Evolutionary conservation across 2,797 vertebrate genomes (phyloP), one percentile per base, ranked within the genome.

Genomic region (Scleropages formosus): DNA sequence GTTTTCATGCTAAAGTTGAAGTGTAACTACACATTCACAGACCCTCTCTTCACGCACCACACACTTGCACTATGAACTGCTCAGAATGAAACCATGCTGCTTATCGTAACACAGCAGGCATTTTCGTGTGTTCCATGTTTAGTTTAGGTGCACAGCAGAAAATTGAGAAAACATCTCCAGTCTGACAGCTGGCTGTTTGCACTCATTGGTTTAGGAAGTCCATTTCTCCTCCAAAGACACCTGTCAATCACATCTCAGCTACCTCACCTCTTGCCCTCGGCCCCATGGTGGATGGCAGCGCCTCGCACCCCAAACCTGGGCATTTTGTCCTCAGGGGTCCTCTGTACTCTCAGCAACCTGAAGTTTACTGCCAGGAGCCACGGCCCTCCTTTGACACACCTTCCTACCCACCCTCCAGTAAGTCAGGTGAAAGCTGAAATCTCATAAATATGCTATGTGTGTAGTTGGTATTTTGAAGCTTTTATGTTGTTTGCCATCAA

Each of bases 281-380:
- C 46, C 88, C 90, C 70, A 92, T 90, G 79, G 84, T 86, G 78
- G 94, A 96, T 72, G 87, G 90, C 60, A 89, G 86, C 79, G 88
- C 91, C 83, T 81, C 91, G 18, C 78, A 91, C 81, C 89, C 91
- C 79, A 96, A 96, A 89, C 92, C 93, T 73, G 91, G 92, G 81
- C 91, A 91, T 0, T 94, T 95, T 78, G 83, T 95, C 80, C 82
- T 93, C 79, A 93, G 94, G 81, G 89, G 93, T 76, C 90, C 92
- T 3, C 80, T 93, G 13, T 95, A 95, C 85, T 92, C 93, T 72
- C 88, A 87, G 73, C 91, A 92, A 46, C 93, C 95, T 66, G 95
- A 98, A 84, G 89, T 94, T 49, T 95, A 94, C 89, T 97, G 94
- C 88, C 95, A 95, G 89, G 95, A 98, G 76, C 90, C 92, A 75